Conservation (phyloP, 1,140 invertebrate genomes). For the Scaptodrosophila lebanonensis region DNA sequence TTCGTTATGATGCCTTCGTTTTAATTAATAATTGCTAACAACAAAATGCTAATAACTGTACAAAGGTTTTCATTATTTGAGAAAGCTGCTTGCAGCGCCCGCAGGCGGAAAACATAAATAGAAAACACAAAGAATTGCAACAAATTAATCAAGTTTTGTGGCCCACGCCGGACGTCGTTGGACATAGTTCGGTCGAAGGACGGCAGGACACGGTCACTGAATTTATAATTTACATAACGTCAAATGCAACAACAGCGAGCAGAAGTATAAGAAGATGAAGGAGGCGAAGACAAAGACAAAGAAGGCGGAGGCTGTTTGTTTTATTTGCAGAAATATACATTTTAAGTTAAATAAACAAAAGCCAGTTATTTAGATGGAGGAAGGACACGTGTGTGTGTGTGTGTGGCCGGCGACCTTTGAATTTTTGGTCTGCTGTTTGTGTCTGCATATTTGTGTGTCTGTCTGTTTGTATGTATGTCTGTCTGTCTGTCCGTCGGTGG, state of each 20-base stretch:
- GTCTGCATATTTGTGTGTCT: too few species aligned
- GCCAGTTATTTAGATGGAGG: too few species aligned
- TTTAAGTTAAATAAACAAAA: slow-evolving; percentile 47
- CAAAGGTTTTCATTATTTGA: slow-evolving; percentile 25
- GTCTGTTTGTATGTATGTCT: too few species aligned
- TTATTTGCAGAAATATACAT: slow-evolving; percentile 44
- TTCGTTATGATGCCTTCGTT: slow-evolving; percentile 26
- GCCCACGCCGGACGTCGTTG: neutral
- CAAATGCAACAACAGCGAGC: slow-evolving; percentile 33
- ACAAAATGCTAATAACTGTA: slow-evolving; percentile 29
- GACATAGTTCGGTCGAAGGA: slow-evolving; percentile 4
- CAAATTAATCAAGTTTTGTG: slow-evolving; percentile 60
- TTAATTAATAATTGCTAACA: slow-evolving; percentile 60
- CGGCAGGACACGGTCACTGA: slow-evolving; percentile 21
- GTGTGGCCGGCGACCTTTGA: slow-evolving; percentile 33
- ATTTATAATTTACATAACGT: slow-evolving; percentile 58
- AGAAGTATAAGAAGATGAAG: too few species aligned
- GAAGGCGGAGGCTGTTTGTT: slow-evolving; percentile 1
- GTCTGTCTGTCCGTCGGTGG: slow-evolving; percentile 15
- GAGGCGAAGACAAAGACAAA: too few species aligned
- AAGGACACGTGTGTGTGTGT: slow-evolving; percentile 1
- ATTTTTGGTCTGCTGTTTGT: slow-evolving; percentile 13
- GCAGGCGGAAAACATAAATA: slow-evolving; percentile 35
- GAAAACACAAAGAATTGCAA: slow-evolving; percentile 32
- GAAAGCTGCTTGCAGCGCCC: too few species aligned